Percentiles rank a stretch among this genome's conserved stretches.
These are phyloP conservation scores for Melanotaenia nigrans DNA, from an alignment of 2,797 vertebrate genomes.

Conservation along the genomic window DNA sequence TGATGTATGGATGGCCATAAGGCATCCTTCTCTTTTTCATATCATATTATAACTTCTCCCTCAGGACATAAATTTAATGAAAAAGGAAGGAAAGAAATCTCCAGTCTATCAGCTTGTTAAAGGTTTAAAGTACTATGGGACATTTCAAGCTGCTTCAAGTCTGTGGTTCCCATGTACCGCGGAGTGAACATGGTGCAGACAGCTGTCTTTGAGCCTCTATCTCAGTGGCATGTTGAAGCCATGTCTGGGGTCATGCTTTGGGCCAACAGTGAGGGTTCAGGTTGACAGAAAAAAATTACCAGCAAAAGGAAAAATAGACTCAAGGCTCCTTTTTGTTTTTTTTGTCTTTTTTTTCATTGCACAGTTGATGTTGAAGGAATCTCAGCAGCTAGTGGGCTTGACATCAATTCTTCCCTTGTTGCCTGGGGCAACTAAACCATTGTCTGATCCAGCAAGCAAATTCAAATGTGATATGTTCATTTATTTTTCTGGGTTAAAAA, in stretches of 20 bases:
- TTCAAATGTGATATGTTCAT: not conserved
- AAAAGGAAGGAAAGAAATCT: constrained; percentile 35
- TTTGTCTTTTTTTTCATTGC: no score
- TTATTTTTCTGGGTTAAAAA: not conserved
- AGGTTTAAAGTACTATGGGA: constrained; percentile 54
- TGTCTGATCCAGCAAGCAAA: not conserved
- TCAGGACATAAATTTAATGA: constrained; percentile 28
- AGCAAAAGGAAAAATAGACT: no score
- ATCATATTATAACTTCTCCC: constrained; percentile 24
- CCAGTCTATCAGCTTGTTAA: constrained; percentile 12
- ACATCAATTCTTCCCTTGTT: no score
- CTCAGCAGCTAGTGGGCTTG: not conserved
- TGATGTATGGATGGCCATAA: constrained; percentile 16
- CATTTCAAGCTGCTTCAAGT: constrained; percentile 58
- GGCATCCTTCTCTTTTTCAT: constrained; percentile 21
- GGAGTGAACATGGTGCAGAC: constrained; percentile 29
- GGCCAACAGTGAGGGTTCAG: constrained; percentile 29
- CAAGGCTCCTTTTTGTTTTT: no score
- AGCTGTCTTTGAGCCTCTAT: constrained; percentile 45
- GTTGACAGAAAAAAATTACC: not conserved
- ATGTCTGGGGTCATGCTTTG: constrained; percentile 30
- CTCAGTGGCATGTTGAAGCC: constrained; percentile 30
- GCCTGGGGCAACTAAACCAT: not conserved
- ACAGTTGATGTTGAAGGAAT: not conserved
- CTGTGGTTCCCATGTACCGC: constrained; percentile 26